Conservation (phyloP, 2,888 invertebrate species). For the Calameuta idolon region DNA sequence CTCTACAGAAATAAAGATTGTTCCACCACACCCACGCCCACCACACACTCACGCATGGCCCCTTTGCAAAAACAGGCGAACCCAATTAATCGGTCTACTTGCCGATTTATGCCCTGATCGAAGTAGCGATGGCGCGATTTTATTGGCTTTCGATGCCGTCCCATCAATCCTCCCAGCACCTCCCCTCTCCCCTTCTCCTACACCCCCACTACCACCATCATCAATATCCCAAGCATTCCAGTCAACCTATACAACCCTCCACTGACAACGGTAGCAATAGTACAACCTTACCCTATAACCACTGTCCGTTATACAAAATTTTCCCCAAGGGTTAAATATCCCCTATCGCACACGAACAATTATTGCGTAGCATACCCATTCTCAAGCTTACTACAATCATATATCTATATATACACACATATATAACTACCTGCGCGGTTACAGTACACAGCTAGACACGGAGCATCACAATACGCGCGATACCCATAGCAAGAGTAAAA, state of each 20-base stretch:
- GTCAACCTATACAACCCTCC: background rate
- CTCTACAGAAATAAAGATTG: background rate
- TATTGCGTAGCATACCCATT: background rate
- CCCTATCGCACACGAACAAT: background rate
- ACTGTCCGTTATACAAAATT: background rate
- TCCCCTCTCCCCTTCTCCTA: slow-evolving; percentile 35
- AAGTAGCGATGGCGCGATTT: slow-evolving; percentile 39
- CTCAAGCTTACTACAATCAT: background rate
- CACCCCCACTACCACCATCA: slow-evolving; percentile 17
- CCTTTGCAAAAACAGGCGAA: slow-evolving; percentile 20
- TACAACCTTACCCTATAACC: background rate
- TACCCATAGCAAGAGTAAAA: background rate
- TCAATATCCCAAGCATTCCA: background rate
- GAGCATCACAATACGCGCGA: background rate
- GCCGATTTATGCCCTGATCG: slow-evolving; percentile 47
- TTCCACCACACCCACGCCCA: background rate
- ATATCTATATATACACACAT: background rate
- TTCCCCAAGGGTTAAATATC: background rate
- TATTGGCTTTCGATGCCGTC: slow-evolving; percentile 50
- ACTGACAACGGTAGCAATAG: background rate
- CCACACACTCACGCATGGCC: background rate
- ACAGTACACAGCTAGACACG: background rate
- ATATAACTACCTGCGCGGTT: background rate
- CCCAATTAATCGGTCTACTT: slow-evolving; percentile 51
- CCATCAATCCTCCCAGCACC: slow-evolving; percentile 41